Evolutionary conservation across 2,797 vertebrate species (phyloP).

Genomic region (Avahi laniger): DNA sequence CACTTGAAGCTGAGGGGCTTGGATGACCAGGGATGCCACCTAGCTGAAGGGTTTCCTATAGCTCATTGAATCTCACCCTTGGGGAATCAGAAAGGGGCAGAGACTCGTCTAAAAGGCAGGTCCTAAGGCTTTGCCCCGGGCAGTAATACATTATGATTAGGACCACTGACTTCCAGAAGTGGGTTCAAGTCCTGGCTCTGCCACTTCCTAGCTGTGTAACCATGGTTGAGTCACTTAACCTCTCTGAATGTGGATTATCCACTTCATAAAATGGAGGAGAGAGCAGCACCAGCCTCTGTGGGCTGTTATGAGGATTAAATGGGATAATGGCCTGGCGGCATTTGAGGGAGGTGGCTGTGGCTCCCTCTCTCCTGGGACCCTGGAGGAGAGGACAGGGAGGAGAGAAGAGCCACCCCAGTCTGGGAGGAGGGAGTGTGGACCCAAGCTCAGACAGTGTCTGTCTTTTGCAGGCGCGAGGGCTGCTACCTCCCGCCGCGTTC

Average conservation of each 20-base stretch:
- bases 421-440: background rate
- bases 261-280: background rate
- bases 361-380: background rate
- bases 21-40: background rate
- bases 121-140: background rate
- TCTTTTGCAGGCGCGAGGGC: constrained; percentile 73
- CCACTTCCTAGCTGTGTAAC: background rate
- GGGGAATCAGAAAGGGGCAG: background rate
- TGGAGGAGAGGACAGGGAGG: background rate
- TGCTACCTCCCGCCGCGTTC: constrained; percentile 3
- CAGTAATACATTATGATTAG: background rate
- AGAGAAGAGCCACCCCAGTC: background rate
- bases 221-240: background rate
- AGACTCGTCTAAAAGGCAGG: background rate
- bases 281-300: background rate
- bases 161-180: background rate
- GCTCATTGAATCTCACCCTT: background rate
- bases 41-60: background rate
- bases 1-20: background rate
- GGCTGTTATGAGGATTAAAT: background rate
- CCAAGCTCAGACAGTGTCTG: constrained; percentile 66
- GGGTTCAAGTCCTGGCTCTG: background rate
- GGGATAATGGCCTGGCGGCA: background rate
- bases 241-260: background rate
- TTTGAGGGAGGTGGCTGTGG: background rate